phyloP scores from a whole-genome alignment of 2,797 vertebrate genomes.

The Octomys mimax region DNA sequence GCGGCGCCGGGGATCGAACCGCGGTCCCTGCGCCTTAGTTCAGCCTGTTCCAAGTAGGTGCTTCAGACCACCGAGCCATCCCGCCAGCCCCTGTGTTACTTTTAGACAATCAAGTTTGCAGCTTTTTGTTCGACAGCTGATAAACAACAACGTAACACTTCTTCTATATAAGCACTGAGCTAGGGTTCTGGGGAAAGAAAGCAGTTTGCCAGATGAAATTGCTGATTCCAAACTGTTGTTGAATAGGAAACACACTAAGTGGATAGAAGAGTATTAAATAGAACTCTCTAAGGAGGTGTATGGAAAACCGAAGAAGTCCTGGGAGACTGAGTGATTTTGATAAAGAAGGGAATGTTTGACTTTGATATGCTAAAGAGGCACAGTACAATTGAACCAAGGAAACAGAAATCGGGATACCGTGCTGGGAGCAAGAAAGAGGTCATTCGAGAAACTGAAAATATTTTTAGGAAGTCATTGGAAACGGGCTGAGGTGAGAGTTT shows the following conservation, averaged over 20 bases:
- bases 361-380: neutral
- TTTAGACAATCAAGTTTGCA: neutral
- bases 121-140: neutral
- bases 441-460: neutral
- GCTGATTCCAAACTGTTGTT: neutral
- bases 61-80: too few relatives aligned
- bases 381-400: neutral
- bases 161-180: neutral
- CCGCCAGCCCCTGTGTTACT: too few relatives aligned
- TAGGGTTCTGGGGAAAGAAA: neutral
- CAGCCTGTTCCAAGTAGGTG: too few relatives aligned
- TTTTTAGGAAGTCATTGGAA: neutral
- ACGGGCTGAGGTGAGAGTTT: neutral
- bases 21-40: too few relatives aligned
- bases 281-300: neutral
- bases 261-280: neutral
- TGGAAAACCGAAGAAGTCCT: neutral
- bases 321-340: neutral
- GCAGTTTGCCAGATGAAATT: neutral
- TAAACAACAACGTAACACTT: neutral
- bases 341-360: neutral
- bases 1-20: too few relatives aligned
- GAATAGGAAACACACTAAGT: neutral
- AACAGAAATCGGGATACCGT: neutral
- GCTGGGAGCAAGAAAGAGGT: neutral